Conservation (phyloP, 2,888 invertebrate genomes). For the Glyphotaelius pellucidus region DNA sequence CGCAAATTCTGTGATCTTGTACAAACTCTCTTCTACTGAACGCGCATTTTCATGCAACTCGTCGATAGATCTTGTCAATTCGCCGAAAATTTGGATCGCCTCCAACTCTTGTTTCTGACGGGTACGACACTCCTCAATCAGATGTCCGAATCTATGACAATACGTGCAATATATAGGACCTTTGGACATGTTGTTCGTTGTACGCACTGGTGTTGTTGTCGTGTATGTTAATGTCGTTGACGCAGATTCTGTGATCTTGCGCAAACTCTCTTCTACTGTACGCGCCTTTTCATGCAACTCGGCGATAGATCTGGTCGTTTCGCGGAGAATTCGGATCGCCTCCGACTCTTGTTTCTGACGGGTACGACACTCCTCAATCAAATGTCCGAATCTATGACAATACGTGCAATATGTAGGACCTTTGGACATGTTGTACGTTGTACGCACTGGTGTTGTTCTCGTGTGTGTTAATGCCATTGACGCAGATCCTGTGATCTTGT, state of each 20-base stretch:
- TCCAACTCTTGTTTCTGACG: too few species aligned
- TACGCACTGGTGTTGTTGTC: background rate
- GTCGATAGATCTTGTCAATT: too few species aligned
- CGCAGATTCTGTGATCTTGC: background rate
- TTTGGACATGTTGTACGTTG: background rate
- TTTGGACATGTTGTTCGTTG: background rate
- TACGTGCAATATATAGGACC: background rate
- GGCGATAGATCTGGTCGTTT: conserved; percentile 64
- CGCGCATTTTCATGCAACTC: too few species aligned
- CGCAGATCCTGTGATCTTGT: background rate
- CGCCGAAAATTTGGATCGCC: too few species aligned
- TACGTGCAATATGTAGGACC: background rate
- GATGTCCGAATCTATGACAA: background rate
- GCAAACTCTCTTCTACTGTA: too few species aligned
- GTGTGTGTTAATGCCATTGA: too few species aligned
- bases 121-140: too few species aligned
- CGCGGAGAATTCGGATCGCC: conserved; percentile 63
- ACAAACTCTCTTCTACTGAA: too few species aligned
- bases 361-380: too few species aligned
- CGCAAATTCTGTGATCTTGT: too few species aligned
- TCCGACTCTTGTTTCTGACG: too few species aligned
- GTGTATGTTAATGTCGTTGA: too few species aligned
- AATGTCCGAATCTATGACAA: background rate
- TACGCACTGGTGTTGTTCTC: background rate
- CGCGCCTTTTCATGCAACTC: conserved; percentile 50